Conservation (phyloP, 2,113 vertebrate species). For the Gadus macrocephalus region DNA sequence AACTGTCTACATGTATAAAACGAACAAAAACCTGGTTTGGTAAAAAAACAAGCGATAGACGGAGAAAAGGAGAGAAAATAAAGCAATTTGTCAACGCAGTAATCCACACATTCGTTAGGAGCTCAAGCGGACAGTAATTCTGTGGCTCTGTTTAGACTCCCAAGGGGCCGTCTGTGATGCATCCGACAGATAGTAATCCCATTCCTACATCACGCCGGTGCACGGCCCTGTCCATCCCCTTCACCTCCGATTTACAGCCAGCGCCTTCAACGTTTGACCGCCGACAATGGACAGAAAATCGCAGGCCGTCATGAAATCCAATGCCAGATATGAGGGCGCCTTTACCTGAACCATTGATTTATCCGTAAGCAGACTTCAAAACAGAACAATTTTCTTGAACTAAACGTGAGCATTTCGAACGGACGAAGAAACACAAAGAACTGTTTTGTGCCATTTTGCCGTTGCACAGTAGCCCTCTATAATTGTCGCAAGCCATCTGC, state of each 20-base stretch:
- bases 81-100: conserved; percentile 1
- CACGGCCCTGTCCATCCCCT: not conserved
- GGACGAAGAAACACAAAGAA: not conserved
- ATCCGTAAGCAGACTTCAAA: not conserved
- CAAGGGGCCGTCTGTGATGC: conserved; percentile 8
- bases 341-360: too few relatives aligned
- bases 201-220: conserved; percentile 17
- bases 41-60: not conserved
- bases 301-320: not conserved
- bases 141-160: conserved; percentile 21
- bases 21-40: too few relatives aligned
- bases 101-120: not conserved
- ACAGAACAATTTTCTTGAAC: not conserved
- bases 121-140: conserved; percentile 6
- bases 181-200: conserved; percentile 35
- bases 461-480: too few relatives aligned
- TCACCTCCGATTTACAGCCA: conserved; percentile 24
- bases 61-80: conserved; percentile 12
- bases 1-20: too few relatives aligned
- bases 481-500: too few relatives aligned
- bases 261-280: not conserved
- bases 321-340: not conserved
- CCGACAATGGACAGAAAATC: not conserved
- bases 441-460: too few relatives aligned
- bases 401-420: not conserved